Conservation (phyloP, 2,797 vertebrate species). For the Acestrorhynchus altus region DNA sequence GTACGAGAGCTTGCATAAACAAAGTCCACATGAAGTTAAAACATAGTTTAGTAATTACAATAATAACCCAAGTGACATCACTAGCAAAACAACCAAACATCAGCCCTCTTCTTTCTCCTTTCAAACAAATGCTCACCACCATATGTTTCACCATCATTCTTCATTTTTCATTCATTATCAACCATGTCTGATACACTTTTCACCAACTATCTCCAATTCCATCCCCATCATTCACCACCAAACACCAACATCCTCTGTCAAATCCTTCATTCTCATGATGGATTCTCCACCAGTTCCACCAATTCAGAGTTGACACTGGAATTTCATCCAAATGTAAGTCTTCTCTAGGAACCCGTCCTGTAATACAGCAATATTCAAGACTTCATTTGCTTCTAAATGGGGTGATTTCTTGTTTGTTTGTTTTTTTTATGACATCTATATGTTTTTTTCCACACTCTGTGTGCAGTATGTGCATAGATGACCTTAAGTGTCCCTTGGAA, state of each 20-base stretch:
- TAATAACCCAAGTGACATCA: conserved; percentile 42
- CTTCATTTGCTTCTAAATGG: too few species aligned
- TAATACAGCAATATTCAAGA: too few species aligned
- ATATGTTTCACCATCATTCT: neutral
- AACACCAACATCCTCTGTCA: neutral
- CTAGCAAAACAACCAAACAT: conserved; percentile 9
- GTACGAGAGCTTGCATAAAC: conserved; percentile 4
- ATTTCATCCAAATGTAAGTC: too few species aligned
- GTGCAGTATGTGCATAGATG: neutral
- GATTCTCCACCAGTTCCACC: neutral
- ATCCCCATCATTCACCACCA: neutral
- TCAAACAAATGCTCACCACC: neutral
- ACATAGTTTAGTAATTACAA: conserved; percentile 43
- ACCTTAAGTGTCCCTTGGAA: conserved; percentile 22
- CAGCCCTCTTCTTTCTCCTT: neutral
- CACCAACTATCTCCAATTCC: neutral
- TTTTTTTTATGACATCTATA: too few species aligned
- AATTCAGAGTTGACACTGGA: too few species aligned
- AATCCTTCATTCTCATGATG: neutral
- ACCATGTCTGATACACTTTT: neutral
- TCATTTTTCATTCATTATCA: neutral
- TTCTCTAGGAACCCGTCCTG: too few species aligned
- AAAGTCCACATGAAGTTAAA: conserved; percentile 10
- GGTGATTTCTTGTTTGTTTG: too few species aligned
- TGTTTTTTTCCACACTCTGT: too few species aligned